Evolutionary conservation across 2,888 invertebrate species (phyloP).

Genomic region (Cylloceria caligata): DNA sequence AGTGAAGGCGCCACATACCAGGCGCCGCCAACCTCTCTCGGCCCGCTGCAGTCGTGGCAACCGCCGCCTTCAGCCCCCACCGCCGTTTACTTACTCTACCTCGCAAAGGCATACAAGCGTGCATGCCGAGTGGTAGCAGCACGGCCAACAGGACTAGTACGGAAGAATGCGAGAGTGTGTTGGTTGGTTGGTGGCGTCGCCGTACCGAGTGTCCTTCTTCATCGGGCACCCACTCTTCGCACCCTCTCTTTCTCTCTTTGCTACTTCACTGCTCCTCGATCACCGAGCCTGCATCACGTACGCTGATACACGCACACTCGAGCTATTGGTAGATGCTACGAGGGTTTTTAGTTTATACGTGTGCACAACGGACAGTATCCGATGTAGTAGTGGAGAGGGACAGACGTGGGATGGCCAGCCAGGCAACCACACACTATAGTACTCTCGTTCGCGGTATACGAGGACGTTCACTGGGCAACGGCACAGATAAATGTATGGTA

Average conservation of each 20-base stretch:
- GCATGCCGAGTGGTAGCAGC: background rate
- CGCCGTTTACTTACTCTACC: constrained; percentile 30
- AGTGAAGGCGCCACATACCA: constrained; percentile 83
- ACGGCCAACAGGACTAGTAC: constrained; percentile 30
- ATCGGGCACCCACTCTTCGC: constrained; percentile 44
- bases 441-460: constrained; percentile 53
- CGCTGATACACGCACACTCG: constrained; percentile 40
- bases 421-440: constrained; percentile 56
- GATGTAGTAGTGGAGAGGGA: constrained; percentile 43
- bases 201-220: constrained; percentile 69
- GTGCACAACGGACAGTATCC: constrained; percentile 33
- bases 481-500: constrained; percentile 34
- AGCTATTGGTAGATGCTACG: constrained; percentile 58
- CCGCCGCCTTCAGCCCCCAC: constrained; percentile 31
- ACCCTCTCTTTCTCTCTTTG: constrained; percentile 45
- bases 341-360: constrained; percentile 43
- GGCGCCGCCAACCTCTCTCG: constrained; percentile 80
- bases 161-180: constrained; percentile 50
- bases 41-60: constrained; percentile 57
- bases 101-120: constrained; percentile 30
- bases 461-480: constrained; percentile 64
- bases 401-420: constrained; percentile 63
- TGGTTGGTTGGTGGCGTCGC: constrained; percentile 62
- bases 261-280: constrained; percentile 55
- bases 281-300: constrained; percentile 60